phyloP scores from a whole-genome alignment of 2,113 vertebrate species.

The Chloebia gouldiae region DNA sequence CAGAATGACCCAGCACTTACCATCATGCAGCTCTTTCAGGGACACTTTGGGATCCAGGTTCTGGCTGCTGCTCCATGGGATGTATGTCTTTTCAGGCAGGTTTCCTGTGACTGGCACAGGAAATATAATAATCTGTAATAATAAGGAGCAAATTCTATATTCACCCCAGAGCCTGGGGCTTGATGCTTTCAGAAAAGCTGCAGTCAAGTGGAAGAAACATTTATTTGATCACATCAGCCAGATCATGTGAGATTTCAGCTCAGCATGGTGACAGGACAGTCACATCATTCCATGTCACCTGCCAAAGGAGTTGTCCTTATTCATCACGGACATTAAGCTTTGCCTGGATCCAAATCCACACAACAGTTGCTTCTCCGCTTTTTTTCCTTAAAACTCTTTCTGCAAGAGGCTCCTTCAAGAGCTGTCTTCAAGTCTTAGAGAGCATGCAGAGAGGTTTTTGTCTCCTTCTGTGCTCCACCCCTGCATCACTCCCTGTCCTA shows the following conservation, averaged over 20 bases:
- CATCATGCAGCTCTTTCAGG: neutral
- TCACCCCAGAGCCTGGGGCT: neutral
- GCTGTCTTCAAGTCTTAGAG: neutral
- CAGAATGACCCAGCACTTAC: neutral
- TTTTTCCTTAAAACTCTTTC: neutral
- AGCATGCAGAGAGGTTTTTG: neutral
- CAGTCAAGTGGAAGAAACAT: neutral
- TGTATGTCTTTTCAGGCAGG: neutral
- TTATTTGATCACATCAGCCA: neutral
- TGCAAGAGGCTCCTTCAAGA: neutral
- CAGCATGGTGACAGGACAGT: neutral
- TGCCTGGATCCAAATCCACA: neutral
- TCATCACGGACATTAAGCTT: rapidly evolving
- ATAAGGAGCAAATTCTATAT: neutral
- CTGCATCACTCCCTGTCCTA: neutral
- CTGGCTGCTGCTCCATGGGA: neutral
- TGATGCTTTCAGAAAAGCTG: neutral
- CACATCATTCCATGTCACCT: neutral
- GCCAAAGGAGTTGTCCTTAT: neutral
- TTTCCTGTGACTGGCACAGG: neutral
- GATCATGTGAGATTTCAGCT: neutral
- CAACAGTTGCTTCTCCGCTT: neutral
- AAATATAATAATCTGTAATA: neutral
- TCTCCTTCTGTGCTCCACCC: neutral
- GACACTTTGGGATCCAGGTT: neutral